phyloP scores from a whole-genome alignment of 2,888 invertebrate species.

The Tiliacea aurago region DNA sequence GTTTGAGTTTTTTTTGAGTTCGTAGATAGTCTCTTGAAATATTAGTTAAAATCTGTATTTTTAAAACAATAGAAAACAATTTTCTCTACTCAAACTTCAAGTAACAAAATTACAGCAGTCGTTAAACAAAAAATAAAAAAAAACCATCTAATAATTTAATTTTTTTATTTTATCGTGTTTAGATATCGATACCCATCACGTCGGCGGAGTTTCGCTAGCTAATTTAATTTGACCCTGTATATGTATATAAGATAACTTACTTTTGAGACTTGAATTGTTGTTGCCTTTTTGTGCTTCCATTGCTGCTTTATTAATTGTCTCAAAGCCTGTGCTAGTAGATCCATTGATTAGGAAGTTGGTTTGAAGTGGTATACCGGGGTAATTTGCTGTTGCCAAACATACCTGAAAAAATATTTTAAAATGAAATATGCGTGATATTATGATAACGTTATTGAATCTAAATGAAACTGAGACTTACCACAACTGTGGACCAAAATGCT shows the following conservation, averaged over 20 bases:
- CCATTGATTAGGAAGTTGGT: constrained; percentile 85
- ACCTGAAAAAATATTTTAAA: constrained; percentile 79
- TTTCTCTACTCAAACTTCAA: no score
- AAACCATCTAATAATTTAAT: no score
- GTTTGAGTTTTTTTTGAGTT: no score
- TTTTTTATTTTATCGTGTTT: no score
- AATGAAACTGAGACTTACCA: constrained; percentile 90
- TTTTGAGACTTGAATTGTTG: constrained; percentile 73
- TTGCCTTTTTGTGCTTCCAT: constrained; percentile 78
- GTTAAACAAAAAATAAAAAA: no score
- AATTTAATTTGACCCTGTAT: no score
- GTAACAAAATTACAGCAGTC: no score
- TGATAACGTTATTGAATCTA: neutral
- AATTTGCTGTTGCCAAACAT: constrained; percentile 96
- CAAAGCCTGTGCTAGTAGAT: constrained; percentile 68
- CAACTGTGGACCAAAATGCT: constrained; percentile 96
- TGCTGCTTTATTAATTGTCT: constrained; percentile 75
- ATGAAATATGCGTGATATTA: neutral
- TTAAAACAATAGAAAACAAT: no score
- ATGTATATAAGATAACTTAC: constrained; percentile 74
- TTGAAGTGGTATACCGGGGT: constrained; percentile 90
- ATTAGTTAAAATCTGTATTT: no score
- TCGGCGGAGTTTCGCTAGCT: no score
- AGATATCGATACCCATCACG: no score
- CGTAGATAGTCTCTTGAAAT: no score